phyloP scores from a whole-genome alignment of 2,797 vertebrate species.

The Thunnus albacares region DNA sequence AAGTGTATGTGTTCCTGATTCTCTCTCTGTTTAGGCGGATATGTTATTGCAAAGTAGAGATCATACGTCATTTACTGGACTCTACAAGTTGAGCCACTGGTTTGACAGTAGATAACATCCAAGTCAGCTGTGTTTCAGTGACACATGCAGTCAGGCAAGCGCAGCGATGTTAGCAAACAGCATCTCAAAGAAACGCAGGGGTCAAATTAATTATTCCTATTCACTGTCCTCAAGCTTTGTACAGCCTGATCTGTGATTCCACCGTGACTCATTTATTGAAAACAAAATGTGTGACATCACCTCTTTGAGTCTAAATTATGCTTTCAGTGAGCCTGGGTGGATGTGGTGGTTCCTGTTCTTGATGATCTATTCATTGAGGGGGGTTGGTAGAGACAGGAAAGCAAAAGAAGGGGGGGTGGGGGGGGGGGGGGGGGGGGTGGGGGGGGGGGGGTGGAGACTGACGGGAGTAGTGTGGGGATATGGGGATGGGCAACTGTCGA shows the following conservation, averaged over 20 bases:
- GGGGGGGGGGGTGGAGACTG: constrained; percentile 52
- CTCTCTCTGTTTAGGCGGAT: constrained; percentile 1
- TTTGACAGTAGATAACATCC: background rate
- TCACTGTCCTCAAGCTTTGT: constrained; percentile 35
- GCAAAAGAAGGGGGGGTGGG: constrained; percentile 49
- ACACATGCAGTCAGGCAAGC: constrained; percentile 32
- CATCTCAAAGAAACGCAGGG: constrained; percentile 19
- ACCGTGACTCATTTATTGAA: constrained; percentile 57
- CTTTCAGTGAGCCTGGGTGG: constrained; percentile 57
- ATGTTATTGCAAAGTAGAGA: background rate
- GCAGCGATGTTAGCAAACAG: constrained; percentile 31
- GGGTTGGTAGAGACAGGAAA: constrained; percentile 83
- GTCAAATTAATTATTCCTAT: constrained; percentile 46
- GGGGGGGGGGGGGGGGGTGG: constrained; percentile 46
- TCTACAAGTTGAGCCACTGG: constrained; percentile 31
- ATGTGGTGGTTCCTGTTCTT: constrained; percentile 65
- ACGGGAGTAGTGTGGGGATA: constrained; percentile 71
- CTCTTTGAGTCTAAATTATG: constrained; percentile 53
- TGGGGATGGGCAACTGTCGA: constrained; percentile 84
- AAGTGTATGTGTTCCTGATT: constrained; percentile 42
- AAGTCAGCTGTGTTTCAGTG: constrained; percentile 37
- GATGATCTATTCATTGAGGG: constrained; percentile 76
- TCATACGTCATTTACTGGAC: constrained; percentile 14
- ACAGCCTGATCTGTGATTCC: constrained; percentile 44
- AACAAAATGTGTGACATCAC: constrained; percentile 51